Base-by-base conservation (phyloP, 2,797 vertebrate genomes). In the Leptatherina wallacei region DNA sequence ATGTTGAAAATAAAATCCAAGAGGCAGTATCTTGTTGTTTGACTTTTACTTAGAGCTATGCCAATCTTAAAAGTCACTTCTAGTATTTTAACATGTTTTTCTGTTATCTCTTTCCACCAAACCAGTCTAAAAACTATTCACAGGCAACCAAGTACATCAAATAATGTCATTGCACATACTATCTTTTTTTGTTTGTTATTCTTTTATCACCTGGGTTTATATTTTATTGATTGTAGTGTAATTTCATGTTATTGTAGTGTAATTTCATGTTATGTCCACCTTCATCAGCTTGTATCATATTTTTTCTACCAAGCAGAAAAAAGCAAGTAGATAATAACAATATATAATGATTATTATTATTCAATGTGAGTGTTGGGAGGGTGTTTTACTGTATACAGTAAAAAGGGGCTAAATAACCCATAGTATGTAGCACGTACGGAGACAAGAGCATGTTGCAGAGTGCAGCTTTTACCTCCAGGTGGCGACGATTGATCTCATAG, bases 401-500 rank as follows among this genome's bases (percentile, higher is more conserved):
- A 42, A n/a, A 6, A 40, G 59, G 55, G 27, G 40, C 11, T 42
- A 14, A 24, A 20, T 13, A 20, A 16, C 44, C 35, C 20, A 24
- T 8, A 44, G 6, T 30, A 35, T 60, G 47, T 40, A 63, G 2
- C 9, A 61, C 35, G 60, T 49, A 51, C 24, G 18, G 18, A n/a
- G 35, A 3, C 10, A 0, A 16, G 14, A 16, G 55, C 11, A 56
- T 27, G 56, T 24, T 91, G 91, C 75, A 91, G 33, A 88, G 76
- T 57, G 54, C 62, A 13, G 35, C 1, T 66, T 94, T 92, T 78
- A 98, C 97, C 56, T 98, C 97, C 64, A 99, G 86, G 81, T 99
- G 97, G 89, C 95, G 96, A 13, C 97, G 95, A 86, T 99, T 99
- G 93, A 99, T 97, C 86, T 97, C 95, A 0, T 95, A 99, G 85